Evolutionary conservation across 2,113 vertebrate genomes (phyloP).

Genomic region (Pimephales promelas): DNA sequence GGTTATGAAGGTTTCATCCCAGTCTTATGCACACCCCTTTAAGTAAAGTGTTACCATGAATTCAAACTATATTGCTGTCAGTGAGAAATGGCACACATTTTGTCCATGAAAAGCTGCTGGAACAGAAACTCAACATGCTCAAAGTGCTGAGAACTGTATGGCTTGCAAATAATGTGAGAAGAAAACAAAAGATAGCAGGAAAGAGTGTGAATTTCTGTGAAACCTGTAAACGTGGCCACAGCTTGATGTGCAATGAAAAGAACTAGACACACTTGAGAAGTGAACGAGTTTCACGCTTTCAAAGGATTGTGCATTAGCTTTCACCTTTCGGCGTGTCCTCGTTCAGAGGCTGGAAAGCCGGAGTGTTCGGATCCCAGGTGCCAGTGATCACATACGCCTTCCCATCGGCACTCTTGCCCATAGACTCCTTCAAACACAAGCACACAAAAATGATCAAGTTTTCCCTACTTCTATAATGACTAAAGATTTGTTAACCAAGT

Average conservation of each 20-base stretch:
- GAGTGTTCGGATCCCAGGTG: slow-evolving; percentile 91
- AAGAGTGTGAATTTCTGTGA: background rate
- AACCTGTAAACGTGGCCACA: background rate
- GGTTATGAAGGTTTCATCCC: too few species aligned
- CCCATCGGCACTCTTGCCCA: slow-evolving; percentile 93
- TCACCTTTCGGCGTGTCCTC: slow-evolving; percentile 97
- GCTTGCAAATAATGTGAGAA: background rate
- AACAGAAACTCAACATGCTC: background rate
- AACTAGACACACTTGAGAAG: background rate
- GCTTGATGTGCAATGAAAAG: background rate
- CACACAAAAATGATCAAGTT: background rate
- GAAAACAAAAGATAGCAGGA: background rate
- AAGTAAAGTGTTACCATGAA: too few species aligned
- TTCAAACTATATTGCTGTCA: background rate
- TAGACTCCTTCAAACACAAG: slow-evolving; percentile 83
- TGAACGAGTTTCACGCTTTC: background rate
- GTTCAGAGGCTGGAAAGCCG: slow-evolving; percentile 88
- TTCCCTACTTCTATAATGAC: background rate
- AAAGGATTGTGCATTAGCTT: background rate
- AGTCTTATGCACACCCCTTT: too few species aligned
- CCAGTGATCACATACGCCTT: slow-evolving; percentile 95
- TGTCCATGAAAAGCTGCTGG: background rate
- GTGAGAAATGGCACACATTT: background rate
- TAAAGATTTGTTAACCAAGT: background rate
- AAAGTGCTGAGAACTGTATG: background rate